phyloP scores from a whole-genome alignment of 2,888 invertebrate genomes.

The Trissoscelio sp. region DNA sequence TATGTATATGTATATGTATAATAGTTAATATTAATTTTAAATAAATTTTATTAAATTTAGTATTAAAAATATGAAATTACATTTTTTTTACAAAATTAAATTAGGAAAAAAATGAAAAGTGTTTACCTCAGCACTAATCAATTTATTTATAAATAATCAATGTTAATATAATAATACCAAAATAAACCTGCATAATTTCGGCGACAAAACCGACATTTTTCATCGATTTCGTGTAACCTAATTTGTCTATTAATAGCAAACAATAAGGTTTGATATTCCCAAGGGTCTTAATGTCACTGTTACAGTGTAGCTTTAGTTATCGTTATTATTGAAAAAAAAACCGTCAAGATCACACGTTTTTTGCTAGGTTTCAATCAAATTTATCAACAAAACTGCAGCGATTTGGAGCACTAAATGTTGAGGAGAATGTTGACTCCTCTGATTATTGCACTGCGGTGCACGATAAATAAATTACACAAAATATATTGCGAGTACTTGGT shows the following conservation, averaged over 20 bases:
- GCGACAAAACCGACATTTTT: conserved; percentile 33
- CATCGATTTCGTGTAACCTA: conserved; percentile 76
- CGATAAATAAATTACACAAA: conserved; percentile 42
- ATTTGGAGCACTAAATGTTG: too few species aligned
- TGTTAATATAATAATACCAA: neutral
- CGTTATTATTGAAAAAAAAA: neutral
- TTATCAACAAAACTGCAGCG: too few species aligned
- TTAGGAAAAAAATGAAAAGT: neutral
- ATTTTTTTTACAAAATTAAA: too few species aligned
- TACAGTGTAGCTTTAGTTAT: conserved; percentile 20
- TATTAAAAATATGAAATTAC: too few species aligned
- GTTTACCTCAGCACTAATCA: too few species aligned
- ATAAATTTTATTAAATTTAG: too few species aligned
- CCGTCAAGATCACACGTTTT: too few species aligned
- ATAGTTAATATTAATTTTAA: too few species aligned
- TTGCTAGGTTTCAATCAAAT: too few species aligned
- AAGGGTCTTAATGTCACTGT: conserved; percentile 45
- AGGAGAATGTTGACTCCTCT: too few species aligned
- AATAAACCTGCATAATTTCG: too few species aligned
- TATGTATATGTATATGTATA: too few species aligned
- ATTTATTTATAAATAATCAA: neutral
- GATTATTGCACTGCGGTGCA: neutral
- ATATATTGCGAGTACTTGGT: conserved; percentile 12
- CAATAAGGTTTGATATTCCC: conserved; percentile 62
- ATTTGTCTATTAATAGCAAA: conserved; percentile 77